Evolutionary conservation across 1,140 invertebrate genomes (phyloP).

Genomic region (Mactra quadrangularis): DNA sequence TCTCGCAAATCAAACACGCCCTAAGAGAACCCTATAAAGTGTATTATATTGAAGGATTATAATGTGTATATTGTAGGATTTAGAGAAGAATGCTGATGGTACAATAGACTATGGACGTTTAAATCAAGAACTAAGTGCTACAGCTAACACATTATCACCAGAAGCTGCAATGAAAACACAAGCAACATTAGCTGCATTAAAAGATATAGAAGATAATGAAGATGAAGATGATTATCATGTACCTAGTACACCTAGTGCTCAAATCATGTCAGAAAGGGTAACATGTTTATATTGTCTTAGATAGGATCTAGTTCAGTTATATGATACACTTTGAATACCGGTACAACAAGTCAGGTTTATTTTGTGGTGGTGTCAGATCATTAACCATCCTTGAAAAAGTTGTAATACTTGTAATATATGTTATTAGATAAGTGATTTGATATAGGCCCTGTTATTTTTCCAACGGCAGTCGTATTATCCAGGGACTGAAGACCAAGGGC

Average conservation of each 20-base stretch:
- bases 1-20: too few relatives aligned
- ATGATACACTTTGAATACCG: too few relatives aligned
- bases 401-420: too few relatives aligned
- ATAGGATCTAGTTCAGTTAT: not conserved
- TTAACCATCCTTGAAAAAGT: too few relatives aligned
- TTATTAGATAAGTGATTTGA: too few relatives aligned
- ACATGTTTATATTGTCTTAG: not conserved
- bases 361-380: too few relatives aligned
- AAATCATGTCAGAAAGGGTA: constrained; percentile 46
- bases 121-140: constrained; percentile 78
- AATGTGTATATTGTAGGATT: constrained; percentile 71
- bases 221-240: constrained; percentile 10
- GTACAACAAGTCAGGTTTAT: too few relatives aligned
- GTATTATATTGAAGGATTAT: too few relatives aligned
- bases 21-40: too few relatives aligned
- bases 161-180: constrained; percentile 69
- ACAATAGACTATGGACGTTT: constrained; percentile 77
- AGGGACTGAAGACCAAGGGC: too few relatives aligned
- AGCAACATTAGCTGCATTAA: constrained; percentile 65
- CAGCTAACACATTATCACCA: constrained; percentile 73
- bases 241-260: constrained; percentile 25
- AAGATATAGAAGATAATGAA: constrained; percentile 69
- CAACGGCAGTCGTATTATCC: too few relatives aligned
- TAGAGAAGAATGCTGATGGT: constrained; percentile 73
- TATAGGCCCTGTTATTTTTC: too few relatives aligned